Evolutionary conservation across 2,888 invertebrate species (phyloP), one percentile per base, ranked within the genome.

Genomic region (Nemapogon koenigi): DNA sequence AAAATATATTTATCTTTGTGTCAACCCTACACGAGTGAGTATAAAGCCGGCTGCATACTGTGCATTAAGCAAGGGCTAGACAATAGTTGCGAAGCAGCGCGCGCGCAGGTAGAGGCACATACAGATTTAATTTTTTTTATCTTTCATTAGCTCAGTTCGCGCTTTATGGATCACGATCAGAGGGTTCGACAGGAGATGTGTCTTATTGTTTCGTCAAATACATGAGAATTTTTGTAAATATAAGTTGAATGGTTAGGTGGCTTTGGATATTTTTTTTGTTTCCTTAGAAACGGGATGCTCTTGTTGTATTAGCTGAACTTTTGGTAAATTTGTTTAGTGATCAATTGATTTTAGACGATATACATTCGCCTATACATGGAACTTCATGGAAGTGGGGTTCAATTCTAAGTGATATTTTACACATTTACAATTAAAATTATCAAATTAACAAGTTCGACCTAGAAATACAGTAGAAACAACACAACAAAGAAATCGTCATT

Each of bases 91-190:
- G 57, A 66, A 63, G 62, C 60, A 53, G 37, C 37, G 40, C 56
- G 57, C 59, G 62, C 67, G 73, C 76, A 78, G 76, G 75, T 75
- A 76, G 68, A 66, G 38, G 22, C 27, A 25, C 38, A 41, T 37
- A 37, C 28, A 33, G 14, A 16, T 19, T 30, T 53, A 29, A 57
- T 62, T 70, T 65, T 61, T 72, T 30, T 69, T 64, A 53, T 52
- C 57, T 75, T 76, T 76, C 78, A 76, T 78, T 78, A 76, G 78
- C 71, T 66, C 65, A 70, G 75, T 76, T 76, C 68, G 73, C 70
- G 70, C 72, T 72, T 65, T 71, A 62, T 62, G 70, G 68, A 73
- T 72, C 73, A 69, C 70, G 75, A 66, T 62, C 61, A 17, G 65
- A 62, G 67, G 73, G 69, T 60, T 61, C 59, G 55, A 57, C 58